Conservation (phyloP, 2,888 invertebrate genomes). For the Agonum fuliginosum region DNA sequence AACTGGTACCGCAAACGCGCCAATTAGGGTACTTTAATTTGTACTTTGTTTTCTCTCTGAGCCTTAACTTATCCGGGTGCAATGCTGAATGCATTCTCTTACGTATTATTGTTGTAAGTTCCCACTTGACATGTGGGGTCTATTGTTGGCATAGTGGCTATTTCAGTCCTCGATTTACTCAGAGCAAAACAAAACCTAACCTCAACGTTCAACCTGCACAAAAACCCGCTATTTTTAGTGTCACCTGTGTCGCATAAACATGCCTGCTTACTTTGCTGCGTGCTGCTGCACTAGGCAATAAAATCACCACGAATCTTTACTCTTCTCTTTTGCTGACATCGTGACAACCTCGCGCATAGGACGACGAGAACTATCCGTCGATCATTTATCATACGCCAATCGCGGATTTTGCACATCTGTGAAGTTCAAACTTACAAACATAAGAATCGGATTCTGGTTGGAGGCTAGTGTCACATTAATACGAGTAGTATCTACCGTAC, state of each 20-base stretch:
- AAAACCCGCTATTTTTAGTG: constrained; percentile 52
- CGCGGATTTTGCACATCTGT: too few relatives aligned
- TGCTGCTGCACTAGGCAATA: neutral
- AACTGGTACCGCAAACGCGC: too few relatives aligned
- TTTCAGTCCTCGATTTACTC: constrained; percentile 43
- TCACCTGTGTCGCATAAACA: constrained; percentile 52
- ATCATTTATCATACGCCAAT: constrained; percentile 40
- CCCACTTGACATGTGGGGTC: constrained; percentile 46
- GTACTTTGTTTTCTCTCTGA: too few relatives aligned
- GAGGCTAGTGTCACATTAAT: too few relatives aligned
- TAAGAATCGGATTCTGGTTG: too few relatives aligned
- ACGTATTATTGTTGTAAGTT: too few relatives aligned
- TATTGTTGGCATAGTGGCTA: constrained; percentile 42
- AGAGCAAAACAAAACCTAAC: constrained; percentile 42
- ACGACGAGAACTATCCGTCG: neutral
- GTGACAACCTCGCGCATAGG: neutral
- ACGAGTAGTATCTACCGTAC: too few relatives aligned
- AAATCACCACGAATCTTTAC: constrained; percentile 42
- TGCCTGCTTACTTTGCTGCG: neutral
- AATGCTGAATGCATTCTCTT: too few relatives aligned
- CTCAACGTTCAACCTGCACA: constrained; percentile 37
- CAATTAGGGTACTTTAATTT: too few relatives aligned
- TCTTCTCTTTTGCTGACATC: constrained; percentile 40
- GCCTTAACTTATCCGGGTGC: too few relatives aligned
- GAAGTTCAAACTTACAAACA: too few relatives aligned